A percentile compares a stretch with the other conserved stretches of the same genome.
Conservation (phyloP, 2,888 invertebrate genomes). For the Pinctada fucata region DNA sequence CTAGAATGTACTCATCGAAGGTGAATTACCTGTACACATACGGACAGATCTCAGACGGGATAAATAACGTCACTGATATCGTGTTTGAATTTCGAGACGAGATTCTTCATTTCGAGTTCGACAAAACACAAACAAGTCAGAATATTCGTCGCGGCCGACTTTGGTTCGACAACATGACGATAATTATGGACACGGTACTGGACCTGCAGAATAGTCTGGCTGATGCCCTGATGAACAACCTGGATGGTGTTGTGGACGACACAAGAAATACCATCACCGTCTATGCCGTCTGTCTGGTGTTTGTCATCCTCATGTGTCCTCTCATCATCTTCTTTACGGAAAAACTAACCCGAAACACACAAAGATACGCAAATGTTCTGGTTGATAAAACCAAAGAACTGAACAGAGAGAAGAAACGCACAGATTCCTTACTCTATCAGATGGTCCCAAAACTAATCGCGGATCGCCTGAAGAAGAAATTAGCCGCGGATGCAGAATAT, state of each 20-base stretch:
- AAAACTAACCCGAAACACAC: constrained; percentile 58
- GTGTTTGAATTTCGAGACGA: constrained; percentile 84
- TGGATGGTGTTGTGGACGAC: constrained; percentile 51
- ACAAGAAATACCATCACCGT: constrained; percentile 77
- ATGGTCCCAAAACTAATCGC: constrained; percentile 63
- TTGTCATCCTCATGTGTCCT: constrained; percentile 56
- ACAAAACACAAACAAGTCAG: constrained; percentile 73
- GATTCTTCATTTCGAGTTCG: constrained; percentile 48
- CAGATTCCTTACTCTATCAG: constrained; percentile 59
- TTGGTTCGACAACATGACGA: constrained; percentile 90
- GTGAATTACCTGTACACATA: constrained; percentile 78
- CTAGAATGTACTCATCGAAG: constrained; percentile 89
- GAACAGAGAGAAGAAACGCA: constrained; percentile 55
- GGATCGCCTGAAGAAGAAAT: constrained; percentile 53
- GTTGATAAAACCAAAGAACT: constrained; percentile 60
- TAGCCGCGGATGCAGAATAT: constrained; percentile 58
- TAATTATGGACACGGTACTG: constrained; percentile 87
- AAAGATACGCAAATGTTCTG: constrained; percentile 43
- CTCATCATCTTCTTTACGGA: constrained; percentile 53
- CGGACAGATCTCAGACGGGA: constrained; percentile 29
- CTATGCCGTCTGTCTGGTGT: constrained; percentile 48
- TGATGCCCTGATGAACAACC: constrained; percentile 53
- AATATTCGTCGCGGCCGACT: constrained; percentile 85
- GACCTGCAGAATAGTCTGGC: constrained; percentile 82
- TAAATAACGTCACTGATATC: constrained; percentile 79